Evolutionary conservation across 2,888 invertebrate genomes (phyloP).

Genomic region (Nymphalis polychloros): DNA sequence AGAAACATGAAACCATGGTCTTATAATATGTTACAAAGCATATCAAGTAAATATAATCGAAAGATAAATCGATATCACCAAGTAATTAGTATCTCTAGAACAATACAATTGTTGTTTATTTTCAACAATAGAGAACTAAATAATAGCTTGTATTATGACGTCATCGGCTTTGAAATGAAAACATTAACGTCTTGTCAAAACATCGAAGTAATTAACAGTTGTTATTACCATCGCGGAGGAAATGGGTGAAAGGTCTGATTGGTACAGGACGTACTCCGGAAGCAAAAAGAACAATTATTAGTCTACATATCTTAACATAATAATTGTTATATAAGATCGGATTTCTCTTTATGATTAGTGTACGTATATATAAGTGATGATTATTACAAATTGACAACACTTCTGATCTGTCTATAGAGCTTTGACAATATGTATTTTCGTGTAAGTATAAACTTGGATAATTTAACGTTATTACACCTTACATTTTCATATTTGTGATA

Average conservation of each 20-base stretch:
- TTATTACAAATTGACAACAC: slow-evolving; percentile 45
- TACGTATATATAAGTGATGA: slow-evolving; percentile 51
- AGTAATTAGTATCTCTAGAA: neutral
- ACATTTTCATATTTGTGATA: too few relatives aligned
- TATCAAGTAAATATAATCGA: too few relatives aligned
- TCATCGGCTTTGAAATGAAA: slow-evolving; percentile 45
- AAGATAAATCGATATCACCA: neutral
- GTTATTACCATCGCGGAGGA: slow-evolving; percentile 3
- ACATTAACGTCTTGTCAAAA: slow-evolving; percentile 35
- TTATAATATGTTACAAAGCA: too few relatives aligned
- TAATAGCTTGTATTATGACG: slow-evolving; percentile 43
- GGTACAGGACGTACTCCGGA: slow-evolving; percentile 13
- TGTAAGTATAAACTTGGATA: slow-evolving; percentile 19
- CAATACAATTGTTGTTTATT: neutral
- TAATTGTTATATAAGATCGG: slow-evolving; percentile 50
- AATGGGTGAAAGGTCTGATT: slow-evolving; percentile 14
- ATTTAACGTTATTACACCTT: neutral
- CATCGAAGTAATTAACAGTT: slow-evolving; percentile 13
- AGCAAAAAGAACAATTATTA: slow-evolving; percentile 40
- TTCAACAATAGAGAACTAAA: slow-evolving; percentile 22
- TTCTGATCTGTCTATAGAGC: slow-evolving; percentile 40
- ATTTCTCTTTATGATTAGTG: slow-evolving; percentile 53
- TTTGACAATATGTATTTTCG: slow-evolving; percentile 26
- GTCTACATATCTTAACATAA: slow-evolving; percentile 44
- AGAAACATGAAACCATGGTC: too few relatives aligned